Percentiles rank a stretch among this genome's conserved stretches.
Conservation (phyloP, 1,140 invertebrate species). For the Tetramorium simillimum region DNA sequence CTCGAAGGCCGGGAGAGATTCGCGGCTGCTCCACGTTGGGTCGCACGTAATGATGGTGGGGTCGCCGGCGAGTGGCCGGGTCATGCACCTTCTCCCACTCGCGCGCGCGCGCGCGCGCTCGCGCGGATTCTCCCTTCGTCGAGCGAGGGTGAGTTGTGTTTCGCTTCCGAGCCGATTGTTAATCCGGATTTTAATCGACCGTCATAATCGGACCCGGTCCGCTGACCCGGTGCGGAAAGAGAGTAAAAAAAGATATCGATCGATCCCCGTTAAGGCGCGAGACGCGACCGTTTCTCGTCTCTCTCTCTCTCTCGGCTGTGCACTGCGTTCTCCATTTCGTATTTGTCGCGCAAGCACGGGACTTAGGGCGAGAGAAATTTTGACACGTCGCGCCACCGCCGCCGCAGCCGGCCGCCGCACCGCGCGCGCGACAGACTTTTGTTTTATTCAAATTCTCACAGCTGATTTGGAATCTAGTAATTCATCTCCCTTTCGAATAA, state of each 20-base stretch:
- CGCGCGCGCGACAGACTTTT: not conserved
- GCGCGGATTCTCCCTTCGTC: constrained; percentile 36
- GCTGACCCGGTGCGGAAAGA: constrained; percentile 10
- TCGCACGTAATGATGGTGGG: constrained; percentile 40
- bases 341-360: not conserved
- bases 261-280: constrained; percentile 51
- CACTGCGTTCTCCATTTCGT: not conserved
- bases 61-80: constrained; percentile 60
- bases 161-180: constrained; percentile 55
- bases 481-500: not conserved
- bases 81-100: constrained; percentile 64
- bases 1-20: not conserved
- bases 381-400: not conserved
- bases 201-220: constrained; percentile 27
- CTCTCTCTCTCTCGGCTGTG: no score
- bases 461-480: constrained; percentile 24
- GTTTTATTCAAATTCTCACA: constrained; percentile 35
- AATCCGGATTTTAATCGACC: constrained; percentile 54
- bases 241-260: constrained; percentile 58
- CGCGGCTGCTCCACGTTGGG: not conserved
- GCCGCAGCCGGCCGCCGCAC: not conserved
- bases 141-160: constrained; percentile 18
- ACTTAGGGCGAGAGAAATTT: constrained; percentile 1
- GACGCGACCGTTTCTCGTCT: no score
- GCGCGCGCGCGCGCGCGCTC: not conserved